Evolutionary conservation across 92 coral and sea anemone genomes (phyloP), one percentile per base, ranked within the genome.

Genomic region (Metridium senile): DNA sequence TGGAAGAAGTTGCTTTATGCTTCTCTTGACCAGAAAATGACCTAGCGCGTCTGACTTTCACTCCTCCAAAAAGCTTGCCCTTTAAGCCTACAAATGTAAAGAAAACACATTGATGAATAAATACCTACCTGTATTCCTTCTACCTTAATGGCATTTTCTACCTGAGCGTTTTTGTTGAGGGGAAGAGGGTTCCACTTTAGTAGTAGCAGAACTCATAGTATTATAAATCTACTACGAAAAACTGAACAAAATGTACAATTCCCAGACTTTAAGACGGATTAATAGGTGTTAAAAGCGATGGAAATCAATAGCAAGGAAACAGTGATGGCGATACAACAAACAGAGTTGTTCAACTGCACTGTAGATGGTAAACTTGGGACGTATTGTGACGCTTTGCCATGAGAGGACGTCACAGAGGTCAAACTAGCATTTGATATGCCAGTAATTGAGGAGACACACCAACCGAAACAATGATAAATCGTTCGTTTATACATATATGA

Each of bases 1-100:
- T 67, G 89, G 80, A 62, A 33, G 85, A 66, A 11, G 17, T 57
- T 17, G 81, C 53, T 78, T 91, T 91, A 79, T 91, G 97, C 79
- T 91, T 91, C 32, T 91, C 97, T 72, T 93, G 87, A 29, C 97
- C 97, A 33, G 97, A 91, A 58, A 91, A 91, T 33, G 97, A 89
- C 11, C 93, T 86, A 58, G 97, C 93, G 70, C 93, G 86, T 65
- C 90, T 89, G 1, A 91, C 93, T 76, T 85, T 91, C n/a, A 86
- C 91, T 13, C 86, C 91, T 57, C 97, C 90, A 30, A 91, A 80
- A 35, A 91, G 76, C 58, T 79, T 91, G 27, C 89, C 90, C 61
- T 86, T 91, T 20, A 91, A 82, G 27, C 97, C 97, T 91, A 64
- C 23, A 85, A 78, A 34, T 35, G 51, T 20, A 26, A 53, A 23